Evolutionary conservation across 2,888 invertebrate species (phyloP).

Genomic region (Oxystoma pomonae): DNA sequence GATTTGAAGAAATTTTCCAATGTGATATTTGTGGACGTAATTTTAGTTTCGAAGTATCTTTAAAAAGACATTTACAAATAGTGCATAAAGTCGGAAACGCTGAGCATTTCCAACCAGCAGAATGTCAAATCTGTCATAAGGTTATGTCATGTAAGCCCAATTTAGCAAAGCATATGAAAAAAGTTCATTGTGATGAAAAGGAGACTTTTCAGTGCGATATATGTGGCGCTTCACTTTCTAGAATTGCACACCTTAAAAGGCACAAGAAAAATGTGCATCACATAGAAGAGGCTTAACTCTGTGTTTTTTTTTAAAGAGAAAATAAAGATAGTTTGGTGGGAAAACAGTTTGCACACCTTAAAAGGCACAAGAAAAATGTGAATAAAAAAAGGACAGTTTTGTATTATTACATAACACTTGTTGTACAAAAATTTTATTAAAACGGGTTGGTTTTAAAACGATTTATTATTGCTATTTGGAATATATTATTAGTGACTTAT

Average conservation of each 20-base stretch:
- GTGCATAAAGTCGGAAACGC: slow-evolving; percentile 38
- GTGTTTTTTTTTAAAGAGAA: too few species aligned
- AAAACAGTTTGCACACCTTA: background rate
- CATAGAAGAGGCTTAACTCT: background rate
- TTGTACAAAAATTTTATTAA: too few species aligned
- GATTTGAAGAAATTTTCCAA: slow-evolving; percentile 32
- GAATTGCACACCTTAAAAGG: background rate
- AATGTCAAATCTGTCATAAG: slow-evolving; percentile 36
- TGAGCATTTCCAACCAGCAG: slow-evolving; percentile 20
- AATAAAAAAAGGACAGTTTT: too few species aligned
- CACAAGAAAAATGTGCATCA: background rate
- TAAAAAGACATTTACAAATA: slow-evolving; percentile 38
- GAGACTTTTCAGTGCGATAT: slow-evolving; percentile 30
- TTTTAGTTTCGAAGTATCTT: slow-evolving; percentile 39
- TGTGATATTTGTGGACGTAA: slow-evolving; percentile 37
- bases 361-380: background rate
- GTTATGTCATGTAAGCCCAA: slow-evolving; percentile 36
- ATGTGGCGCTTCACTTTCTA: slow-evolving; percentile 32
- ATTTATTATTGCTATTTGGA: too few species aligned
- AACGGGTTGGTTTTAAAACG: too few species aligned
- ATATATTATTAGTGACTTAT: too few species aligned
- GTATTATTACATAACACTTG: too few species aligned
- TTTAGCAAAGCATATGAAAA: slow-evolving; percentile 38
- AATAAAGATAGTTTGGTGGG: too few species aligned
- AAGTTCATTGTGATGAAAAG: background rate